Base-by-base conservation (phyloP, 2,113 vertebrate species). In the Oreochromis tanganicae region DNA sequence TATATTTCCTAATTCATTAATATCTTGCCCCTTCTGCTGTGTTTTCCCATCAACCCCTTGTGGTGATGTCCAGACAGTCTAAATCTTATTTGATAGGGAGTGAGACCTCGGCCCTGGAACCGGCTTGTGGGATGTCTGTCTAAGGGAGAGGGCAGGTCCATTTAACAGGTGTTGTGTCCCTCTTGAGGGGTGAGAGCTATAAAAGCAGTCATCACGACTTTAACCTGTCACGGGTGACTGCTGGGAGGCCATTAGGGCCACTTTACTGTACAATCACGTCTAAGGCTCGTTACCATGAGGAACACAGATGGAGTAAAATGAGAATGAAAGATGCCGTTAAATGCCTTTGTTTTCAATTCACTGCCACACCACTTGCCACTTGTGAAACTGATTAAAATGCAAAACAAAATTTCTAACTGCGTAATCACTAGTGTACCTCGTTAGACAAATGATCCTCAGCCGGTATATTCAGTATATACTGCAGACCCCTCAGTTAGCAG, bases 161-260 rank as follows among this genome's bases (percentile, higher is more conserved):
- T 94, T 94, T 94, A 96, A 96, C 95, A 96, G 95, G 95, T 96
- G 96, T 93, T 92, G 92, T 57, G 86, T 87, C 86, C 89, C 90
- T 94, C 93, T 85, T 83, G 21, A 71, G 90, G 91, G 66, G 38
- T 19, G 81, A 73, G 86, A 46, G 68, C 87, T 81, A 95, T 97
- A 95, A 96, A 95, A 90, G 82, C 91, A 85, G 84, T 89, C 95
- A 95, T 96, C 94, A 96, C 91, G 93, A 93, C 93, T 95, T 95
- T 94, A 96, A 96, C 95, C 92, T 94, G 94, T 95, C 95, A 95
- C 79, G 95, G 96, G 93, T 96, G 96, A 96, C 92, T 96, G 95
- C 93, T 89, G 92, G 82, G 89, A 90, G 93, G 81, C 91, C 91
- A 95, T 96, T 96, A 96, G 87, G 91, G 83, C 88, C 94, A 94